Base-by-base conservation (phyloP, 2,113 vertebrate genomes). In the Rhagologus leucostigma region DNA sequence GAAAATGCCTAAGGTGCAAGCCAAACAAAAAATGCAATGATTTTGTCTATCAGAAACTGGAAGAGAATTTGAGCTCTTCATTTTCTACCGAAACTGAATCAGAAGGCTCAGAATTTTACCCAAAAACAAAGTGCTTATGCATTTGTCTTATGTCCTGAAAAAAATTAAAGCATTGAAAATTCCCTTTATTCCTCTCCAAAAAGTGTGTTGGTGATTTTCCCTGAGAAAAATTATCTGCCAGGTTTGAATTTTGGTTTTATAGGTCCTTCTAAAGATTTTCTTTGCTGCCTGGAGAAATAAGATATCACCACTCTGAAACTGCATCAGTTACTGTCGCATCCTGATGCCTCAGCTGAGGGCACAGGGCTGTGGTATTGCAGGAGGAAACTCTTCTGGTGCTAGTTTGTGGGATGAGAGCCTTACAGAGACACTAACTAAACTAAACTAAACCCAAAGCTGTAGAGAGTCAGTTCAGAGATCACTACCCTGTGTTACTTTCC, bases 131-230 rank as follows among this genome's bases (percentile, higher is more conserved):
- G 60, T 52, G 35, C 27, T 70, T 59, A 16, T 37, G 24, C 39
- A 17, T 74, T 70, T 56, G 15, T 47, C 35, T 64, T 64, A 3
- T 27, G 33, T 53, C 41, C 42, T 81, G 22, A 74, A 91, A 73
- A 93, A 84, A 73, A 41, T 3, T 13, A 32, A 44, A 73, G 6
- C 24, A 8, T 23, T 33, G 50, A 56, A 64, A 46, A 16, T 37
- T 37, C 23, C 10, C 13, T 32, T 80, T 62, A 52, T 76, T 68
- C 19, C 24, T 44, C 11, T 75, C 16, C 0, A 57, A 64, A 53
- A n/a, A 32, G 15, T 0, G 0, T 11, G 5, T 20, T 78, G 11
- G 4, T 68, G 27, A 2, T 62, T 76, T 90, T 59, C 18, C 46
- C 42, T 47, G 10, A 19, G 6, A 33, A 78, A 64, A 70, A 24